Conservation (phyloP, 2,797 vertebrate species). For the Clarias platycephalus region DNA sequence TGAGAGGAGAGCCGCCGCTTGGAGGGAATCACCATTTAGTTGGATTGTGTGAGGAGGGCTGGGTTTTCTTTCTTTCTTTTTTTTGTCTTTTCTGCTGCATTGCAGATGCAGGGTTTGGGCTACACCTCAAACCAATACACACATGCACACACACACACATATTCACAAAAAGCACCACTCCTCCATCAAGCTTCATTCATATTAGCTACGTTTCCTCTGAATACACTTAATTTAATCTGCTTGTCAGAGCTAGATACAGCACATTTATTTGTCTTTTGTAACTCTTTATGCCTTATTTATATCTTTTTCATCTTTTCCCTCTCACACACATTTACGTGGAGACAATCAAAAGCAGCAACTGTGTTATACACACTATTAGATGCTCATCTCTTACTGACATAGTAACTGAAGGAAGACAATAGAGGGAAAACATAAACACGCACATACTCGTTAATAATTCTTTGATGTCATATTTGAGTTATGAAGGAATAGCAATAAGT, state of each 20-base stretch:
- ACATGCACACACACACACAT: slow-evolving; percentile 21
- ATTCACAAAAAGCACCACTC: slow-evolving; percentile 31
- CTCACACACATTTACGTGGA: background rate
- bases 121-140: slow-evolving; percentile 66
- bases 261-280: slow-evolving; percentile 18
- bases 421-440: background rate
- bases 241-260: background rate
- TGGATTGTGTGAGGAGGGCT: slow-evolving; percentile 59
- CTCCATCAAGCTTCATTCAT: slow-evolving; percentile 22
- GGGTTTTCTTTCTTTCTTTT: slow-evolving; percentile 35
- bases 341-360: background rate
- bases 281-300: slow-evolving; percentile 11
- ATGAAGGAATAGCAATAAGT: background rate
- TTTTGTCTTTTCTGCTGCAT: slow-evolving; percentile 74
- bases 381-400: background rate
- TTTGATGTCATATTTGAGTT: background rate
- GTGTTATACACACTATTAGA: background rate
- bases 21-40: slow-evolving; percentile 67
- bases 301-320: background rate
- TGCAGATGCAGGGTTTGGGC: slow-evolving; percentile 77
- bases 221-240: slow-evolving; percentile 25
- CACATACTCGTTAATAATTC: background rate
- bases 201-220: slow-evolving; percentile 12
- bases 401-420: background rate
- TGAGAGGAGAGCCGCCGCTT: slow-evolving; percentile 30